Evolutionary conservation across 1,140 invertebrate genomes (phyloP).

Genomic region (Myzus persicae): DNA sequence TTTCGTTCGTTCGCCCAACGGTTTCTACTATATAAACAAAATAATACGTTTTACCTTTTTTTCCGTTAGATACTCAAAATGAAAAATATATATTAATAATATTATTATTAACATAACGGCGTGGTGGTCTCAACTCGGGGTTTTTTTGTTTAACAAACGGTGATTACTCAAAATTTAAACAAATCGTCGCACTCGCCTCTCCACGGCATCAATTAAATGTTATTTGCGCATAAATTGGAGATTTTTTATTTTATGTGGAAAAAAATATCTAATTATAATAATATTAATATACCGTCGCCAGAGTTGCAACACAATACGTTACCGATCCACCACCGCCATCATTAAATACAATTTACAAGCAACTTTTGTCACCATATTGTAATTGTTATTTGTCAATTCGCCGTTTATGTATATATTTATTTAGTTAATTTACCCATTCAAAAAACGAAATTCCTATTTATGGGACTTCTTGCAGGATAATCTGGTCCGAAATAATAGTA

Average conservation of each 20-base stretch:
- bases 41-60: background rate
- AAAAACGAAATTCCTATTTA: too few relatives aligned
- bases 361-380: background rate
- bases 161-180: background rate
- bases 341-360: background rate
- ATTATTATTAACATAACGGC: background rate
- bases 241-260: background rate
- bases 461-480: too few relatives aligned
- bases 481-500: too few relatives aligned
- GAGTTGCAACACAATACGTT: background rate
- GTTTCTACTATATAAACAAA: background rate
- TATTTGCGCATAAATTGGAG: background rate
- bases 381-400: too few relatives aligned
- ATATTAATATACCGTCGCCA: background rate
- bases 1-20: background rate
- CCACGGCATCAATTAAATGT: background rate
- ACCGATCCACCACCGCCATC: background rate
- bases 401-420: too few relatives aligned
- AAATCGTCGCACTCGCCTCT: background rate
- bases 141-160: background rate
- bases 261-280: background rate
- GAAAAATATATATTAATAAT: conserved; percentile 31
- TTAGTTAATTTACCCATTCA: too few relatives aligned
- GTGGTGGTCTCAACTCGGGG: background rate
- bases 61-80: background rate